Evolutionary conservation across 2,113 vertebrate genomes (phyloP).

Genomic region (Entosphenus tridentatus): DNA sequence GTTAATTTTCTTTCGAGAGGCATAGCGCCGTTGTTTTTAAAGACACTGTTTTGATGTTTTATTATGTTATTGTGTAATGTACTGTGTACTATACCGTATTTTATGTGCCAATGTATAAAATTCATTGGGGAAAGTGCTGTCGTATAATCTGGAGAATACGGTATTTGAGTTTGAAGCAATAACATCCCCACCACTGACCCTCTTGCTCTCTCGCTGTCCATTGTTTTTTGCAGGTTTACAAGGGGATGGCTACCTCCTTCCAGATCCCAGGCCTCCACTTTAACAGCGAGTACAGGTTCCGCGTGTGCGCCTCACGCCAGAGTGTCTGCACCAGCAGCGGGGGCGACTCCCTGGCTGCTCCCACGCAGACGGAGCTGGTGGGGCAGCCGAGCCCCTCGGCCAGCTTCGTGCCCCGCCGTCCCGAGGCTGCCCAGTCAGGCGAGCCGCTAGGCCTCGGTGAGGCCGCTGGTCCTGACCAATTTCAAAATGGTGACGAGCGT

Average conservation of each 20-base stretch:
- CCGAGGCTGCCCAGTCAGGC: background rate
- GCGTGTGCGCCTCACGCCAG: constrained; percentile 69
- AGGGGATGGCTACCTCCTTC: constrained; percentile 69
- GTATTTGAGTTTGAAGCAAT: background rate
- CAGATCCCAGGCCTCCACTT: constrained; percentile 69
- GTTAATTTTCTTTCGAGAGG: no score
- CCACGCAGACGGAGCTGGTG: constrained; percentile 44
- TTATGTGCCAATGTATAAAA: no score
- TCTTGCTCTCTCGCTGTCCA: background rate
- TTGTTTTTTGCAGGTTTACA: constrained; percentile 47
- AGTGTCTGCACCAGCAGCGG: constrained; percentile 41
- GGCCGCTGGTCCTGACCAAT: constrained; percentile 16
- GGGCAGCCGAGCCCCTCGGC: constrained; percentile 79
- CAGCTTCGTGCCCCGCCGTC: constrained; percentile 39
- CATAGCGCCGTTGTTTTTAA: no score
- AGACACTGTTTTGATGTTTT: no score
- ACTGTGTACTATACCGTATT: no score
- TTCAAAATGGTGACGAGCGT: constrained; percentile 68
- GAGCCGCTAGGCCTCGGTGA: background rate
- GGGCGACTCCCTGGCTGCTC: no score
- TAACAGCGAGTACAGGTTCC: constrained; percentile 87
- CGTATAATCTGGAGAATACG: no score
- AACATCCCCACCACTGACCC: background rate
- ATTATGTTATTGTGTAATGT: no score
- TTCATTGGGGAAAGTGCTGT: no score